Base-by-base conservation (phyloP, 2,113 vertebrate genomes). In the Carassius gibelio region DNA sequence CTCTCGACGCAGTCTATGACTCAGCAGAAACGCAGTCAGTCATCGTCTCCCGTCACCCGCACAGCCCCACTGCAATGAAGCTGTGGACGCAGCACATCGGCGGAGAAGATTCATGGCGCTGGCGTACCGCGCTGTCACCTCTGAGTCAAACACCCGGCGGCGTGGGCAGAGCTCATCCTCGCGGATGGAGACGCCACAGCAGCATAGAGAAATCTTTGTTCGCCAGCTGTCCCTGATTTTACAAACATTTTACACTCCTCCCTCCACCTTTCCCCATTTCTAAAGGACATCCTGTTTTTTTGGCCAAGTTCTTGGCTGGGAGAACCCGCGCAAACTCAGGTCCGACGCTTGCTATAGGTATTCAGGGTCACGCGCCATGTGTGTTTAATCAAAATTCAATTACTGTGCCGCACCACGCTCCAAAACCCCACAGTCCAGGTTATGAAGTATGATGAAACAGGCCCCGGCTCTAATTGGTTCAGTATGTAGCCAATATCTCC, bases 311-410 rank as follows among this genome's bases (percentile, higher is more conserved):
- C 94, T 95, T 93, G 94, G 94, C 94, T 95, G 94, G 94, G 94
- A 95, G 95, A 94, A 87, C 85, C 69, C 92, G 94, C 93, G 95
- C 93, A 59, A 93, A 88, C 75, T 85, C 81, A 69, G 88, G 91
- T 88, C 88, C 88, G 75, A 90, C 79, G 91, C 23, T 88, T 81
- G 89, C 90, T 90, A 88, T 88, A 91, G 85, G 86, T 94, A 95
- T 94, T 93, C 94, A 92, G 94, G 95, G 94, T 96, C 96, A 96
- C 94, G 93, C 94, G 94, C 95, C 96, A 97, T 96, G 95, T 96
- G 96, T 95, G 95, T 97, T 97, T 96, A 95, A 97, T 97, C 96
- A 96, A 96, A 97, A 95, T 95, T 96, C 95, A 97, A 96, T 97
- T 96, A 96, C 95, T 94, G 94, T 94, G 93, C 95, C 92, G 94